Base-by-base conservation (phyloP, 2,888 invertebrate species). In the Rambutsinella grinnellia region DNA sequence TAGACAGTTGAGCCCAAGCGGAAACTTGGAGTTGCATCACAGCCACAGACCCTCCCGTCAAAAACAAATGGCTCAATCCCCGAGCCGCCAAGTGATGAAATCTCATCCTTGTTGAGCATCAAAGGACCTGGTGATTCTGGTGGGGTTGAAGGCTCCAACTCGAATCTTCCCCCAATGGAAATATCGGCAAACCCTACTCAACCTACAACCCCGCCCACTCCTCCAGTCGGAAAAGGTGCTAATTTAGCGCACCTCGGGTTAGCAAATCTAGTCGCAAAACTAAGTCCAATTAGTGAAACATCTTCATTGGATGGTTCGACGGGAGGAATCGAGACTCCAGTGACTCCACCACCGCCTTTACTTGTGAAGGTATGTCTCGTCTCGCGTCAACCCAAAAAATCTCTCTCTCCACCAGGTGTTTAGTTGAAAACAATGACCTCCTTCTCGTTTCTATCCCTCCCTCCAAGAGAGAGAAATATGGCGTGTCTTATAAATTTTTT, bases 241-340 rank as follows among this genome's bases (percentile, higher is more conserved):
- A 51, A 8, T 26, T n/a, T n/a, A n/a, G n/a, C 17, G 19, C 63
- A 51, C 56, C 56, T 56, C 2, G 56, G 56, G 21, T 51, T 63
- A 15, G 63, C 63, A 3, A 63, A 49, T 65, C 23, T 49, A n/a
- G 28, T 54, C 15, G 36, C 51, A 1, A 72, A 75, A 56, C 54
- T 75, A 54, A 75, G 58, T 62, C 74, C 74, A 36, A 75, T 75
- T 47, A 67, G 62, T 61, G 74, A 75, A 23, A 75, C 46, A n/a
- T 44, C 28, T 8, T 44, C 71, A 53, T 53, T 21, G 44, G 46
- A 54, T 10, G 6, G 57, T 13, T 1, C 57, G 8, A 8, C 19
- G 17, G 21, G 51, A 19, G 51, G 36, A 5, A 8, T 13, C 13
- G 56, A 56, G 26, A 56, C 24, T 56, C 60, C 60, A 2, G 60